phyloP scores from a whole-genome alignment of 2,888 invertebrate genomes.

The Calephelis perditalis region DNA sequence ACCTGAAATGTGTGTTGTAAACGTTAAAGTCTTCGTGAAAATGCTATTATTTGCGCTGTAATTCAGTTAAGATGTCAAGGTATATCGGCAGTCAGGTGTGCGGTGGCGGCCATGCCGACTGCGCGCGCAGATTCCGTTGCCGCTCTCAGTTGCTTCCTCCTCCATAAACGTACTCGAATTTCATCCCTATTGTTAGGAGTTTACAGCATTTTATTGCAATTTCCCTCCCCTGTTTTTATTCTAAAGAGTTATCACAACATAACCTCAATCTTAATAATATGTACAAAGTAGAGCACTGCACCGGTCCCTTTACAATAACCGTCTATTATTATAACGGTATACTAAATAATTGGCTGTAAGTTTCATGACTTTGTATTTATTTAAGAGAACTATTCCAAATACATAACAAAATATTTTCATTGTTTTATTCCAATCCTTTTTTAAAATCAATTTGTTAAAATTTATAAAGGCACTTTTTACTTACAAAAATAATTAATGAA shows the following conservation, averaged over 20 bases:
- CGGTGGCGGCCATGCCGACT: conserved; percentile 69
- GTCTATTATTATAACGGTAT: conserved; percentile 33
- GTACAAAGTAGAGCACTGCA: conserved; percentile 49
- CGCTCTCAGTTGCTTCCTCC: conserved; percentile 47
- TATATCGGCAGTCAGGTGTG: conserved; percentile 71
- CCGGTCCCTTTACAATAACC: conserved; percentile 52
- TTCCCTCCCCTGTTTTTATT: conserved; percentile 55
- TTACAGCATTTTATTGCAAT: conserved; percentile 50
- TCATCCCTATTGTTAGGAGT: conserved; percentile 50
- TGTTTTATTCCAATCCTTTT: conserved; percentile 64
- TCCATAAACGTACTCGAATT: conserved; percentile 46
- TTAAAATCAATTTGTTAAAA: neutral
- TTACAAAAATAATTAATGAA: too few relatives aligned
- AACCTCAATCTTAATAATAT: conserved; percentile 63
- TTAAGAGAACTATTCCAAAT: conserved; percentile 51
- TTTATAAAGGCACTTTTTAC: too few relatives aligned
- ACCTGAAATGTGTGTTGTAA: conserved; percentile 38
- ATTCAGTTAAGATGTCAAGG: conserved; percentile 61
- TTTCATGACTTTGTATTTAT: conserved; percentile 46
- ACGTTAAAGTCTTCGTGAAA: conserved; percentile 37
- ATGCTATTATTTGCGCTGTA: conserved; percentile 47
- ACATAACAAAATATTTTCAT: conserved; percentile 52
- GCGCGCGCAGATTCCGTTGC: conserved; percentile 69
- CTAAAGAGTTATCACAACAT: conserved; percentile 73
- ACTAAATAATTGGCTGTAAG: conserved; percentile 55